Evolutionary conservation across 2,797 vertebrate genomes (phyloP).

Genomic region (Serranus cabrilla): DNA sequence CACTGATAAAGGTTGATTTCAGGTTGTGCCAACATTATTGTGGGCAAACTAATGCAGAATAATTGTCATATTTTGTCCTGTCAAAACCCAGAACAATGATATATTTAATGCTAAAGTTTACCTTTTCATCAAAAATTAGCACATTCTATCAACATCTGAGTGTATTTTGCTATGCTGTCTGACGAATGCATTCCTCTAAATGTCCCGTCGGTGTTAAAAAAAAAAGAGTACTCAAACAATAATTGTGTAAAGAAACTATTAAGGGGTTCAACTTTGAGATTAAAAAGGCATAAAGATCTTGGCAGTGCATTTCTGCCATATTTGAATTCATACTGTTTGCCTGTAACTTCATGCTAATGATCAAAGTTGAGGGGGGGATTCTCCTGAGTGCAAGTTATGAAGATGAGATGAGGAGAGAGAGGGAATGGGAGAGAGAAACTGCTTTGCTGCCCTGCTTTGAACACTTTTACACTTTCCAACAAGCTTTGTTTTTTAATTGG

Average conservation of each 20-base stretch:
- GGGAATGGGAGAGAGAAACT: slow-evolving; percentile 72
- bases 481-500: slow-evolving; percentile 99
- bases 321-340: slow-evolving; percentile 84
- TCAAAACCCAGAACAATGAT: slow-evolving; percentile 66
- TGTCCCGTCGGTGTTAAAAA: slow-evolving; percentile 22
- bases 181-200: slow-evolving; percentile 7
- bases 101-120: slow-evolving; percentile 53
- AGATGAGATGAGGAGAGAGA: slow-evolving; percentile 85
- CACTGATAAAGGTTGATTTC: slow-evolving; percentile 85
- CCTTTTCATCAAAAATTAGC: slow-evolving; percentile 46
- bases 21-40: slow-evolving; percentile 79
- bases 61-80: slow-evolving; percentile 81
- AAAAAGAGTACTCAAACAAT: slow-evolving; percentile 35
- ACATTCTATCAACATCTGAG: slow-evolving; percentile 7
- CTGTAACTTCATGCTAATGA: slow-evolving; percentile 88
- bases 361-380: slow-evolving; percentile 85
- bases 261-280: slow-evolving; percentile 65
- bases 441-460: slow-evolving; percentile 91
- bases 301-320: slow-evolving; percentile 73
- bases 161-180: slow-evolving; percentile 4
- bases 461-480: slow-evolving; percentile 98
- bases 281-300: slow-evolving; percentile 69
- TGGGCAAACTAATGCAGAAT: slow-evolving; percentile 86
- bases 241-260: slow-evolving; percentile 58
- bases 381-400: slow-evolving; percentile 88